A percentile compares a stretch with the other conserved stretches of the same genome.
Evolutionary conservation across 2,888 invertebrate species (phyloP).

Genomic region (Eulithis testata): DNA sequence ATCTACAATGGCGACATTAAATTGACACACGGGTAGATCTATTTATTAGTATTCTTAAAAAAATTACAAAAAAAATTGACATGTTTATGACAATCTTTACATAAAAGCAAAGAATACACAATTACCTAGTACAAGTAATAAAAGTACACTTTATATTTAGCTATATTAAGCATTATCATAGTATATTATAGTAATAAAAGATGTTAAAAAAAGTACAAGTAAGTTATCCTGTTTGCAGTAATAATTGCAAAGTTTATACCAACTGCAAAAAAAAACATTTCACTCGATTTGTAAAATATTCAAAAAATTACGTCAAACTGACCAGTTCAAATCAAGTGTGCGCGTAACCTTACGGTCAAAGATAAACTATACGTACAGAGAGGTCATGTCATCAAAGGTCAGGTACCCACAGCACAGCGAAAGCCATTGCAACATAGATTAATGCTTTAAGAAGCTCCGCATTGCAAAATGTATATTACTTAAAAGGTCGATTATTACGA

Average conservation of each 20-base stretch:
- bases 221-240: not conserved
- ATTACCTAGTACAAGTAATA: too few species aligned
- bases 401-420: slow-evolving; percentile 47
- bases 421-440: slow-evolving; percentile 53
- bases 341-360: slow-evolving; percentile 34
- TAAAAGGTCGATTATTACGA: slow-evolving; percentile 52
- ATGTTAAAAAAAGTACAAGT: not conserved
- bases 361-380: slow-evolving; percentile 43
- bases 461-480: slow-evolving; percentile 48
- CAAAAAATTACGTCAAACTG: not conserved
- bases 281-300: not conserved
- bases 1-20: too few species aligned
- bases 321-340: not conserved
- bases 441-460: slow-evolving; percentile 50
- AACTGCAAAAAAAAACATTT: too few species aligned
- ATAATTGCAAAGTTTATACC: too few species aligned
- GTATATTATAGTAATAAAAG: not conserved
- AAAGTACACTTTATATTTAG: not conserved
- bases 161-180: not conserved
- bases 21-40: too few species aligned
- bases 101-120: too few species aligned
- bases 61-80: not conserved
- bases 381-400: slow-evolving; percentile 51
- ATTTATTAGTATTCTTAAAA: too few species aligned
- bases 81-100: not conserved